Evolutionary conservation across 2,797 vertebrate genomes (phyloP).

Genomic region (Enteromius mattozi): DNA sequence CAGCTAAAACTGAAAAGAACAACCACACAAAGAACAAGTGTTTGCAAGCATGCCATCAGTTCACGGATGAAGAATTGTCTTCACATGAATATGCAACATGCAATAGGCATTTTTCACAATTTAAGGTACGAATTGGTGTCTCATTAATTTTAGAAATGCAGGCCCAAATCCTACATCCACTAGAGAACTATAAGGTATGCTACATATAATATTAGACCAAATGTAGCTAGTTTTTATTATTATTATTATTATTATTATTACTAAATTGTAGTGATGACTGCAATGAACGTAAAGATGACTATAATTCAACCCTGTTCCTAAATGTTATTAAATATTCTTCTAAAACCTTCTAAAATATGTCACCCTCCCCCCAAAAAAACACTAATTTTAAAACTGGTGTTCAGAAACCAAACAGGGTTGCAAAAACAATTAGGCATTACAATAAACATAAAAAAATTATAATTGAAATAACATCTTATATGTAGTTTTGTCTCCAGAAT

Average conservation of each 20-base stretch:
- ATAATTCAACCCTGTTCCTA: not conserved
- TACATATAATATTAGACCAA: not conserved
- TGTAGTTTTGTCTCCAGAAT: not conserved
- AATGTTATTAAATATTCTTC: not conserved
- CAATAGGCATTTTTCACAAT: not conserved
- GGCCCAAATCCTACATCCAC: not conserved
- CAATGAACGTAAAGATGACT: not conserved
- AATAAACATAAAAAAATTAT: not conserved
- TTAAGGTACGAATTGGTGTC: not conserved
- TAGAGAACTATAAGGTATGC: not conserved
- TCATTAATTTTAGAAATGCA: not conserved
- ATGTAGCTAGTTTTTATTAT: not conserved
- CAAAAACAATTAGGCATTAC: not conserved
- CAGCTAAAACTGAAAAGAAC: constrained; percentile 9
- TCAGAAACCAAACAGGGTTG: not conserved
- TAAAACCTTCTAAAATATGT: not conserved
- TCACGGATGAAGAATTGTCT: not conserved
- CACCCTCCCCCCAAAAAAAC: no score
- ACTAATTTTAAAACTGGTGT: not conserved
- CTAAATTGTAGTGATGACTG: not conserved
- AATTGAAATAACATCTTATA: not conserved
- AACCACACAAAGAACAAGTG: constrained; percentile 37
- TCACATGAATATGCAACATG: not conserved
- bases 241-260: not conserved
- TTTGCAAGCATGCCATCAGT: constrained; percentile 58